Evolutionary conservation across 2,888 invertebrate species (phyloP), one percentile per base, ranked within the genome.

Genomic region (Noctuana brunneofusca): DNA sequence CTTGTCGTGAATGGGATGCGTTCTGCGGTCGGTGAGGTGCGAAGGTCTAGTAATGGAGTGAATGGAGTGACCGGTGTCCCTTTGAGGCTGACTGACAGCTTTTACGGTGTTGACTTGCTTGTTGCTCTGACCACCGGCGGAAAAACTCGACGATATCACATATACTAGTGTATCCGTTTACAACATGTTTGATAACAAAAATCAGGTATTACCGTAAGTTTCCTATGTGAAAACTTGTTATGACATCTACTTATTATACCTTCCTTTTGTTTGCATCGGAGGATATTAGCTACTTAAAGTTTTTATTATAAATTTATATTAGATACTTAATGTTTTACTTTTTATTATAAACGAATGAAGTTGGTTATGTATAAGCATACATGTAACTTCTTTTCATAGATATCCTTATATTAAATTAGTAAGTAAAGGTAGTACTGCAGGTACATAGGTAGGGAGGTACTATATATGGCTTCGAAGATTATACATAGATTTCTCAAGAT

Each of bases 1-100:
- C 81, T 83, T 79, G 84, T 84, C 83, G 79, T 91, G 89, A 90
- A 89, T 90, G 89, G 81, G 88, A 87, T 84, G 86, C 84, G 83
- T 86, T 85, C 81, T 83, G 86, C 84, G 82, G 74, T 72, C 83
- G 82, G 74, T 72, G 87, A 88, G 84, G 88, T 88, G 89, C 80
- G 81, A 87, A 87, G 85, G 85, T 86, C 86, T 83, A 80, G 83
- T 83, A 84, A 83, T 83, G 78, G 75, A 66, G 78, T 87, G 84
- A 85, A 85, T 85, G 86, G 78, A 84, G 77, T 79, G 71, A 70
- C 71, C 73, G 72, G 74, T 75, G 75, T 76, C 73, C 72, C 69
- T 73, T 69, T 70, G 57, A 68, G 65, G 14, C 68, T 68, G 69
- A 66, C 66, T 64, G 65, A 70, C 66, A 67, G 65, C 66, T 71